These are phyloP conservation scores for Nasonovia ribisnigri DNA, from an alignment of 2,888 invertebrate genomes.

Conservation along the genomic window DNA sequence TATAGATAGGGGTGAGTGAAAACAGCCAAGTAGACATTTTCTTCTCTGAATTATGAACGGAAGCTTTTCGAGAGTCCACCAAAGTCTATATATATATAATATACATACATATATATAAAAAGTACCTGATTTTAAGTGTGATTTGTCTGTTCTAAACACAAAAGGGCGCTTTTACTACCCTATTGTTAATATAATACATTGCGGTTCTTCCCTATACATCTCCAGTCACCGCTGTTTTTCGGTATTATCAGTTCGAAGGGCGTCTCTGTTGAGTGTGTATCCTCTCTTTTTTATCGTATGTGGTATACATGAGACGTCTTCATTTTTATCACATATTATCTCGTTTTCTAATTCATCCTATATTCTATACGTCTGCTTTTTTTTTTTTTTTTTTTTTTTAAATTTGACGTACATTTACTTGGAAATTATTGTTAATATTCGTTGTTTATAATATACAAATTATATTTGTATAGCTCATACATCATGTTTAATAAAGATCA, in stretches of 20 bases:
- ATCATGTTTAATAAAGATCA: too few relatives aligned
- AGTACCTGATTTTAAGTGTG: slow-evolving; percentile 64
- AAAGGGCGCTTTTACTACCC: slow-evolving; percentile 58
- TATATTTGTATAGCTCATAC: too few relatives aligned
- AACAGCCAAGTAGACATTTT: slow-evolving; percentile 64
- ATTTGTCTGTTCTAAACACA: slow-evolving; percentile 64
- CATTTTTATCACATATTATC: slow-evolving; percentile 12
- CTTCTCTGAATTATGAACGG: slow-evolving; percentile 46
- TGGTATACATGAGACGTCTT: background rate
- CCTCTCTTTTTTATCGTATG: slow-evolving; percentile 15
- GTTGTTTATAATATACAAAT: background rate
- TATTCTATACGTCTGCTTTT: background rate
- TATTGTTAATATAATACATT: slow-evolving; percentile 64
- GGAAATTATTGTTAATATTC: background rate
- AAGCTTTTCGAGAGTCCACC: slow-evolving; percentile 42
- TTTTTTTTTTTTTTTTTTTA: background rate
- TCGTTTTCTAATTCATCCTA: background rate
- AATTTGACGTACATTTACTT: background rate
- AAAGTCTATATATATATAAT: slow-evolving; percentile 9
- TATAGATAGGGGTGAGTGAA: slow-evolving; percentile 22
- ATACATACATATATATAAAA: slow-evolving; percentile 9
- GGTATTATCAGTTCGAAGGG: slow-evolving; percentile 49
- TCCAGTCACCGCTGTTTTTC: slow-evolving; percentile 29
- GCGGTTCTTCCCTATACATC: slow-evolving; percentile 47
- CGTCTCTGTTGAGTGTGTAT: slow-evolving; percentile 19